Base-by-base conservation (phyloP, 1,140 invertebrate genomes). In the Pachypeltis micranthus region DNA sequence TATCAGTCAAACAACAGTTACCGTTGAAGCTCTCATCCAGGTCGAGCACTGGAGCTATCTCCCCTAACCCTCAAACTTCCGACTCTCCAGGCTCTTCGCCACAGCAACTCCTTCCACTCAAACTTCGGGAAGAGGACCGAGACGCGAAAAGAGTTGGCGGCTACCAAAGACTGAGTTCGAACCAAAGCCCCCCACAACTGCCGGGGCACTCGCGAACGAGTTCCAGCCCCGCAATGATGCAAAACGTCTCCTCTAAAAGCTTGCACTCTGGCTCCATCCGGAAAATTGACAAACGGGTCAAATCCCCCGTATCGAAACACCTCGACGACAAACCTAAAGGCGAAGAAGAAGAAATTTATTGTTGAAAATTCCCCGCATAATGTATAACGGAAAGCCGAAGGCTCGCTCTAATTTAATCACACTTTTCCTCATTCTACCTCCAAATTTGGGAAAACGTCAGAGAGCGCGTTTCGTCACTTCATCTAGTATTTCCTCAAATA, bases 1-100 rank as follows among this genome's bases (percentile, higher is more conserved):
- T 81, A 55, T 77, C 79, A 47, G 81, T 91, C 0, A 90, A 88
- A 69, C 90, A 92, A 69, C 89, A 92, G 73, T 73, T 93, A 60
- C 90, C 90, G 2, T 75, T 93, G 57, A 92, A 92, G 71, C 74
- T 93, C 12, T 74, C 86, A 72, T 75, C 75, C 67, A 75, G 77
- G 70, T 69, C 66, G 63, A 63, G 47, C 60, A 60, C 44, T 34
- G 57, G 57, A 10, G 29, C 26, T n/a, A 62, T 67, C 44, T 62
- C 68, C 59, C 65, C 63, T 24, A 60, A 63, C 1, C n/a, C n/a
- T n/a, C n/a, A n/a, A n/a, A n/a, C n/a, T n/a, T 25, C 65, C 3
- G 7, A 39, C 31, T 7, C 31, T 39, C 19, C 19, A 16, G 27
- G 3, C 21, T 7, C 21, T 34, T 34, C 51, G n/a, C 67, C 65